phyloP scores from a whole-genome alignment of 92 coral and sea anemone species.

The Palythoa heliodiscus region DNA sequence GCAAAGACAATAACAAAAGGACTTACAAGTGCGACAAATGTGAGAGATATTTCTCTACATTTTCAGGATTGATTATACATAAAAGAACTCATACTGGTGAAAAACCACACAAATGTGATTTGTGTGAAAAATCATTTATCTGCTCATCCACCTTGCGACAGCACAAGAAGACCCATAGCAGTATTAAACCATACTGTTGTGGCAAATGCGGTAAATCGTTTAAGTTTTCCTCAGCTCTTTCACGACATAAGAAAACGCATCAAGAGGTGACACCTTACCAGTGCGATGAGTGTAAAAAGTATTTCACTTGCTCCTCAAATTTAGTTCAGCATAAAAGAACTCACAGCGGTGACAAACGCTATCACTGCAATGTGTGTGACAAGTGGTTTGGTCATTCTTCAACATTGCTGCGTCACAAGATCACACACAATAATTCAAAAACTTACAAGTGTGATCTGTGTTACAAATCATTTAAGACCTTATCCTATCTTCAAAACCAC shows the following conservation, averaged over 20 bases:
- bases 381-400: constrained; percentile 7
- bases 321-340: not conserved
- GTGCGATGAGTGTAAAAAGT: not conserved
- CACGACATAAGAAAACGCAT: not conserved
- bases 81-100: not conserved
- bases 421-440: not conserved
- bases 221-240: not conserved
- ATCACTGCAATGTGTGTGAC: not conserved
- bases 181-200: not conserved
- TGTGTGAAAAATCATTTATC: not conserved
- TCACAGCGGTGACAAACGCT: not conserved
- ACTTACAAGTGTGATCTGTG: not conserved
- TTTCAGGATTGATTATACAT: not conserved
- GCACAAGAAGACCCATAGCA: not conserved
- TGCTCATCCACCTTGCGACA: not conserved
- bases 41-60: not conserved
- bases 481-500: not conserved
- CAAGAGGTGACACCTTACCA: not conserved
- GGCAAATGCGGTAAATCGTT: not conserved
- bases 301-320: not conserved
- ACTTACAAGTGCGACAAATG: not conserved
- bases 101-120: not conserved
- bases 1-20: not conserved
- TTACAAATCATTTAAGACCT: not conserved
- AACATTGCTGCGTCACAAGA: not conserved